Evolutionary conservation across 2,888 invertebrate genomes (phyloP).

Genomic region (Conistra vaccinii): DNA sequence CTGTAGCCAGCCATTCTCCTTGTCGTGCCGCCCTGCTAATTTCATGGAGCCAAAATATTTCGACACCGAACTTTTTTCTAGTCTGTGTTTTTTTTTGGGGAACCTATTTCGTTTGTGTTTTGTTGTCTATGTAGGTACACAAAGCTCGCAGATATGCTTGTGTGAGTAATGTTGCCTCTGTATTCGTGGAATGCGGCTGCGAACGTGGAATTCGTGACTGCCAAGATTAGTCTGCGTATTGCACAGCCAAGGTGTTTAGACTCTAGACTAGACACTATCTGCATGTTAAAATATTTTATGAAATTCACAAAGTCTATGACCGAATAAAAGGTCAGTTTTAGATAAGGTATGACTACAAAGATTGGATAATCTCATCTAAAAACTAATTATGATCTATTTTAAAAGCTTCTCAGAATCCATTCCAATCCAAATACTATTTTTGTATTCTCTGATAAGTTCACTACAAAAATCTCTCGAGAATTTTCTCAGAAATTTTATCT

Average conservation of each 20-base stretch:
- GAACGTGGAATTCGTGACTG: slow-evolving; percentile 72
- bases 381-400: slow-evolving; percentile 7
- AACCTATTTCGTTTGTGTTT: not conserved
- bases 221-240: slow-evolving; percentile 74
- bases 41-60: slow-evolving; percentile 3
- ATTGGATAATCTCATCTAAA: slow-evolving; percentile 8
- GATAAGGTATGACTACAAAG: slow-evolving; percentile 12
- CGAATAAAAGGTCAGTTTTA: slow-evolving; percentile 33
- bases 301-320: slow-evolving; percentile 35
- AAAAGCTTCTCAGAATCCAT: slow-evolving; percentile 11
- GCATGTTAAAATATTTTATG: slow-evolving; percentile 54
- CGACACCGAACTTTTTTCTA: slow-evolving; percentile 8
- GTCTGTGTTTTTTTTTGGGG: not conserved
- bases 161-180: slow-evolving; percentile 54
- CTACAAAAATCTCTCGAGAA: not conserved
- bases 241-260: slow-evolving; percentile 61
- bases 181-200: slow-evolving; percentile 76
- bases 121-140: slow-evolving; percentile 11
- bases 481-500: not conserved
- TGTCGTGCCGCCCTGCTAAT: not conserved
- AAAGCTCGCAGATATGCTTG: slow-evolving; percentile 27
- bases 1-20: slow-evolving; percentile 20
- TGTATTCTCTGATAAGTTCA: not conserved
- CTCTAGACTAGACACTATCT: slow-evolving; percentile 56
- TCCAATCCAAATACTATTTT: slow-evolving; percentile 2